Evolutionary conservation across 2,888 invertebrate genomes (phyloP), one percentile per base, ranked within the genome.

Genomic region (Cosmopolites sordidus): DNA sequence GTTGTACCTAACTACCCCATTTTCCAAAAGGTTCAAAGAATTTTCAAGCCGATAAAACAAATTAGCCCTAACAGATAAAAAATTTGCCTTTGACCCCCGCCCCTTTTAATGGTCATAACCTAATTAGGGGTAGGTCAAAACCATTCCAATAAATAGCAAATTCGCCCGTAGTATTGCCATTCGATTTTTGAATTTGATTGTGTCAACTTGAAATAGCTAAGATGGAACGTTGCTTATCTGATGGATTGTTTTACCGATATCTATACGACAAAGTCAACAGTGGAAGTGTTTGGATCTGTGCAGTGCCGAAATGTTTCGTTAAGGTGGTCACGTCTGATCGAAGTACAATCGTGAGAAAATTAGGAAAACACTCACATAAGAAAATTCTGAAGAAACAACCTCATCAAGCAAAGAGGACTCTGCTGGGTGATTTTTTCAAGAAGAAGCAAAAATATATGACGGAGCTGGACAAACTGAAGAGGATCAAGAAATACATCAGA

Each of bases 331-430:
- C 45, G 2, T 8, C 9, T 4, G 14, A 2, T 2, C 44, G 45
- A 8, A 41, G 30, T 30, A 40, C 8, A n/a, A 15, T 51, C 6
- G 14, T 30, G 2, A 51, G 17, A 12, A 45, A 30, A 33, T 12
- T 44, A 8, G 48, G 44, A n/a, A 52, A 47, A 12, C 52, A 52
- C 22, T 2, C 12, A 8, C 52, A 52, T 14, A 8, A n/a, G n/a
- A n/a, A n/a, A n/a, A n/a, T n/a, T n/a, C 11, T 2, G 3, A 3
- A 5, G 9, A 1, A 11, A 9, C 16, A 29, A 17, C 33, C 12
- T 2, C 8, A 9, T 2, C 2, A 11, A n/a, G 11, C 5, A 39
- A 16, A 5, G 27, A 22, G 29, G 16, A 44, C 40, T 11, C n/a
- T 50, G 12, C 15, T 44, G 17, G 40, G 40, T 0, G 44, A 44